A percentile compares a stretch with the other conserved stretches of the same genome.
Conservation (phyloP, 37 sponge, comb jelly and placozoan genomes). For the Crambe crambe region DNA sequence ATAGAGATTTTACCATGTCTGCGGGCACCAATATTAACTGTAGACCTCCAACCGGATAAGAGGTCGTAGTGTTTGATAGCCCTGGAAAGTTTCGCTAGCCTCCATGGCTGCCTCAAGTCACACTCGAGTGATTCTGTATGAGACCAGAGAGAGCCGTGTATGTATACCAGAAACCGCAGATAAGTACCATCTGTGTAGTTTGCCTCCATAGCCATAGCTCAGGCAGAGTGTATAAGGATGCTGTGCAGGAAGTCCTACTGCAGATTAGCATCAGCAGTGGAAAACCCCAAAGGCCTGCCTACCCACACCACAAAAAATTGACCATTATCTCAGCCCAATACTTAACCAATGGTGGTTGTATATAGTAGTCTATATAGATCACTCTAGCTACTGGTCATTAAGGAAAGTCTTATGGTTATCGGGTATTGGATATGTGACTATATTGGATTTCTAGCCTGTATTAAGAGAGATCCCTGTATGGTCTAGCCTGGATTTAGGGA, state of each 20-base stretch:
- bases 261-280: conserved; percentile 9
- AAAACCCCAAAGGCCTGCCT: background rate
- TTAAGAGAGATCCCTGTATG: too few species aligned
- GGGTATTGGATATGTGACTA: too few species aligned
- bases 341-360: background rate
- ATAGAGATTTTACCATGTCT: background rate
- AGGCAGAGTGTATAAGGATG: background rate
- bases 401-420: too few species aligned
- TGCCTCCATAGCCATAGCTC: background rate
- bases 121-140: conserved; percentile 29
- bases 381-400: too few species aligned
- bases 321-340: background rate
- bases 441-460: too few species aligned
- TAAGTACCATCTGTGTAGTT: conserved; percentile 8
- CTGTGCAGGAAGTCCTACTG: background rate
- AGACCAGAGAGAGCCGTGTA: conserved; percentile 16
- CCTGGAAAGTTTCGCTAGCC: conserved; percentile 15
- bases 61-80: background rate
- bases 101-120: background rate
- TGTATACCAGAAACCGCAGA: conserved; percentile 14
- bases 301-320: background rate
- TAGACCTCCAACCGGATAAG: conserved; percentile 16
- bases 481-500: too few species aligned
- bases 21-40: background rate
- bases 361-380: background rate